Percentiles rank a stretch among this genome's conserved stretches.
These are phyloP conservation scores for Lasaia peninsularis DNA, from an alignment of 1,140 invertebrate species.

Conservation along the genomic window DNA sequence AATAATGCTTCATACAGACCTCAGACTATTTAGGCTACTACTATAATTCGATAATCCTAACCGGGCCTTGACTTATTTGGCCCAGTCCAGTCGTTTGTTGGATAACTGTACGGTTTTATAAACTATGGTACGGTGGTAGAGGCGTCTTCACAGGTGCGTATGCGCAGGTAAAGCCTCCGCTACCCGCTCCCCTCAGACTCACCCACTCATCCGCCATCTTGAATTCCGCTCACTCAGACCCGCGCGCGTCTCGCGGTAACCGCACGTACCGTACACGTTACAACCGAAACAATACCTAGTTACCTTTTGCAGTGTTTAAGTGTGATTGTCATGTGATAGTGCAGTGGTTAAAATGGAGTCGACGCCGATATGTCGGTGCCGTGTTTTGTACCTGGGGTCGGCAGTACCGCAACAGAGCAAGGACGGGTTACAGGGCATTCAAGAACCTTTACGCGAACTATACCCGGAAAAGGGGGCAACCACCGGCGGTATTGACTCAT, in stretches of 20 bases:
- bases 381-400: slow-evolving; percentile 98
- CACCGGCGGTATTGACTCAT: slow-evolving; percentile 96
- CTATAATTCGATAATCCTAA: too few relatives aligned
- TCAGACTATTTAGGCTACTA: too few relatives aligned
- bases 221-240: slow-evolving; percentile 72
- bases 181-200: slow-evolving; percentile 26
- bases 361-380: slow-evolving; percentile 95
- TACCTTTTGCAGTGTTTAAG: slow-evolving; percentile 44
- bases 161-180: slow-evolving; percentile 57
- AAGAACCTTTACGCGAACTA: slow-evolving; percentile 96
- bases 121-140: slow-evolving; percentile 16
- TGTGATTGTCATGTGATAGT: slow-evolving; percentile 71
- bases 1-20: too few relatives aligned
- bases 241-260: slow-evolving; percentile 58
- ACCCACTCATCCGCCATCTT: slow-evolving; percentile 57
- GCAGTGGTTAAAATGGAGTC: slow-evolving; percentile 79
- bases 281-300: slow-evolving; percentile 33
- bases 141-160: slow-evolving; percentile 70
- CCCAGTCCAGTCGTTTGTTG: slow-evolving; percentile 15
- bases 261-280: slow-evolving; percentile 53
- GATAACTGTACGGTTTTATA: too few relatives aligned
- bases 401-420: slow-evolving; percentile 98
- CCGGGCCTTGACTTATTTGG: neutral
- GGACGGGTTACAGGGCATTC: slow-evolving; percentile 97
- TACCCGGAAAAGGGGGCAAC: slow-evolving; percentile 94